These are phyloP conservation scores for Drosophila cracens DNA, from an alignment of 2,888 invertebrate genomes.

Conservation along the genomic window DNA sequence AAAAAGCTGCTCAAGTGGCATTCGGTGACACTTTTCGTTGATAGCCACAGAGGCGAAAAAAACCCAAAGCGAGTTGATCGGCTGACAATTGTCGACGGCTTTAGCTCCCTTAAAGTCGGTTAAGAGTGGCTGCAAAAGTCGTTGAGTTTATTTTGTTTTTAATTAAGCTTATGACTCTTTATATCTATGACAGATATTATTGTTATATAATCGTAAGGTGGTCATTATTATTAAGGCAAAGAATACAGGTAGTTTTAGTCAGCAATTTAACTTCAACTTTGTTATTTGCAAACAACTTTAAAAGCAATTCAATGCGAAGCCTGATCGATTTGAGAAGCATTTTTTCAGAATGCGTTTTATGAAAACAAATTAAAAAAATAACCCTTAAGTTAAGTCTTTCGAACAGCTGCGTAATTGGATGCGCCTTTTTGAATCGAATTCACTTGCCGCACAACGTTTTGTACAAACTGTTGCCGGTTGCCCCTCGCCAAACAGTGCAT, in stretches of 20 bases:
- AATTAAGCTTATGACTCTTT: not conserved
- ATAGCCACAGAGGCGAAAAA: not conserved
- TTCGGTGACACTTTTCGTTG: slow-evolving; percentile 35
- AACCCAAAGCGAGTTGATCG: slow-evolving; percentile 4
- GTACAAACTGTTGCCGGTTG: slow-evolving; percentile 3
- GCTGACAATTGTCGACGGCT: slow-evolving; percentile 33
- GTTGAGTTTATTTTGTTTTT: not conserved
- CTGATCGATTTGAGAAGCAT: slow-evolving; percentile 20
- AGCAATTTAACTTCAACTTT: not conserved
- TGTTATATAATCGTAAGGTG: not conserved
- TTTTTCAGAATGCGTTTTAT: not conserved
- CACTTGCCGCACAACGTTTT: not conserved
- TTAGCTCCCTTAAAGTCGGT: not conserved
- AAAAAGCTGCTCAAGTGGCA: slow-evolving; percentile 50
- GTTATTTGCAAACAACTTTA: not conserved
- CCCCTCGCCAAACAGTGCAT: slow-evolving; percentile 10
- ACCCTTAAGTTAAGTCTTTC: not conserved
- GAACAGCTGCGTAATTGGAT: slow-evolving; percentile 14
- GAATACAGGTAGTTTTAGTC: not conserved
- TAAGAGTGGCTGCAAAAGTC: not conserved
- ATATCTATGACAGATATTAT: not conserved
- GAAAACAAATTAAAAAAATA: slow-evolving; percentile 1
- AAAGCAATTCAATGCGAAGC: slow-evolving; percentile 23
- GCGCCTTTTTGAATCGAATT: slow-evolving; percentile 15
- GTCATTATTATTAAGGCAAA: not conserved